Conservation (phyloP, 2,888 invertebrate genomes). For the Sphaeridia pumilis region DNA sequence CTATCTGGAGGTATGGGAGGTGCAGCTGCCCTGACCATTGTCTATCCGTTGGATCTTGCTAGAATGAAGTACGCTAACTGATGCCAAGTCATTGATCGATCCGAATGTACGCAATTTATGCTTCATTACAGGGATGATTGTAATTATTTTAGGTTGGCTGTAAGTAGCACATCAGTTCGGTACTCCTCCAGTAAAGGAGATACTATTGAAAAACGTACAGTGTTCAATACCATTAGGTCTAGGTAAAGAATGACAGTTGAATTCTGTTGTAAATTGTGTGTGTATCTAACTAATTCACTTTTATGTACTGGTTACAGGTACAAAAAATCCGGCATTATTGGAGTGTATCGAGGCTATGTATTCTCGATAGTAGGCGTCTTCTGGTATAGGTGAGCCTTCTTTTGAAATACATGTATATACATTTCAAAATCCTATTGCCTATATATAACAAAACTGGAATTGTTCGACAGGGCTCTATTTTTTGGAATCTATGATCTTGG, state of each 20-base stretch:
- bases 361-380: constrained; percentile 27
- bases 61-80: constrained; percentile 21
- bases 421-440: not conserved
- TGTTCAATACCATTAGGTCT: too few relatives aligned
- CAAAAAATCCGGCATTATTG: constrained; percentile 11
- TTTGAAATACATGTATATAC: not conserved
- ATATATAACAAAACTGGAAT: not conserved
- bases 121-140: too few relatives aligned
- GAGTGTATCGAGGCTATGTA: constrained; percentile 22
- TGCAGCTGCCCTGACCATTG: constrained; percentile 16
- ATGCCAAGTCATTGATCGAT: not conserved
- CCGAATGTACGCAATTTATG: constrained; percentile 1
- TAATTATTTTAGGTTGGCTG: too few relatives aligned
- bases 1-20: constrained; percentile 26
- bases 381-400: constrained; percentile 19
- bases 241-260: too few relatives aligned
- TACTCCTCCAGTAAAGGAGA: too few relatives aligned
- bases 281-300: too few relatives aligned
- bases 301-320: too few relatives aligned
- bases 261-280: too few relatives aligned
- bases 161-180: too few relatives aligned
- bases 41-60: constrained; percentile 29
- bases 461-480: constrained; percentile 17
- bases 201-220: too few relatives aligned
- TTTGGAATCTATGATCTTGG: constrained; percentile 25